phyloP scores from a whole-genome alignment of 2,797 vertebrate species.

The Darevskia mixta region DNA sequence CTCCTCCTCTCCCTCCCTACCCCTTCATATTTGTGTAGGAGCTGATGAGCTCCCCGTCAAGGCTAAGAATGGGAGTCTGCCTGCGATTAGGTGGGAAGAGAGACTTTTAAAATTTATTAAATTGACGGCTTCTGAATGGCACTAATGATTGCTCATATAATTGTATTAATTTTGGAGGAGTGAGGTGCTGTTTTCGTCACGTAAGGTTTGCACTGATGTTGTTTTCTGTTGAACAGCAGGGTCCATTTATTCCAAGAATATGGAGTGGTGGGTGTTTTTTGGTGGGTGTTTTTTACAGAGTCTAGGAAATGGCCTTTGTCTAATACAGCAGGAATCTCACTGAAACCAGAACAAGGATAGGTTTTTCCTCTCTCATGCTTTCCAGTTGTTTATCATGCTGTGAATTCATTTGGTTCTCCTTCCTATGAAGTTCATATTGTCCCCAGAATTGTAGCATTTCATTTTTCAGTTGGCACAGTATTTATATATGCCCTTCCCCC shows the following conservation, averaged over 20 bases:
- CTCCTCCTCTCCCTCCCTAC: background rate
- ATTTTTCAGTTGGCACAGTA: background rate
- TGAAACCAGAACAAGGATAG: too few relatives aligned
- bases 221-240: background rate
- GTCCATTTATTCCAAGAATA: conserved; percentile 33
- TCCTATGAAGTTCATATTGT: background rate
- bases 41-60: background rate
- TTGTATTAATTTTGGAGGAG: conserved; percentile 32
- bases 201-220: conserved; percentile 18
- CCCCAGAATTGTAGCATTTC: background rate
- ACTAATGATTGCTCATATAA: background rate
- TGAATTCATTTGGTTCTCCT: too few relatives aligned
- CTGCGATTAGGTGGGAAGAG: conserved; percentile 2
- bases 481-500: background rate
- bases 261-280: too few relatives aligned
- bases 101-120: conserved; percentile 32
- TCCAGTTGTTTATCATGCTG: too few relatives aligned
- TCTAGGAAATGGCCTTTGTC: conserved; percentile 41
- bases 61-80: background rate
- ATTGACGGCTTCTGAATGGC: conserved; percentile 33
- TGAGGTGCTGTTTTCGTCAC: conserved; percentile 9
- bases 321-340: background rate
- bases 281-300: background rate
- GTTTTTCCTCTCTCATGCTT: background rate
- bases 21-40: background rate